Evolutionary conservation across 2,888 invertebrate genomes (phyloP), one percentile per base, ranked within the genome.

Genomic region (Drosophila cognata): DNA sequence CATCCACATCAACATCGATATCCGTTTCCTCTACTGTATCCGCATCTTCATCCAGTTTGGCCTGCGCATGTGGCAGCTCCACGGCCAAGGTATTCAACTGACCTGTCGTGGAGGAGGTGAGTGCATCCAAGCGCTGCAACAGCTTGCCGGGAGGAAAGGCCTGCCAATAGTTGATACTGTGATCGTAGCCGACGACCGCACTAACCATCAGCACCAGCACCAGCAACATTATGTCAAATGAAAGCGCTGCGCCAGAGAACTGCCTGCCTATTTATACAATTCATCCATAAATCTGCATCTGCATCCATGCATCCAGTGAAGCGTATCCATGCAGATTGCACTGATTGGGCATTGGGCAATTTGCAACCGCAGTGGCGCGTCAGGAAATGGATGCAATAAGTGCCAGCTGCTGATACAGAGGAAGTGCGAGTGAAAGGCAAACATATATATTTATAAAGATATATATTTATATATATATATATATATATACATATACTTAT

Each of bases 71-170:
- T 0, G 76, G 48, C 41, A 55, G 25, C 35, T 38, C 50, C 7
- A 16, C 11, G 16, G n/a, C 10, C 7, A 57, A n/a, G 1, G 38
- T 38, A 1, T 33, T 21, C 7, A 36, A 25, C 41, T 41, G 50
- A 25, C 56, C 62, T 3, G 31, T 38, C 3, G 56, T 38, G 0
- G 38, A 29, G 13, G 35, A 36, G 28, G 84, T 84, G 7, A 90
- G 46, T 0, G 69, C 75, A 38, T 90, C 89, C 51, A 87, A 28
- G 2, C 89, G 89, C 57, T 90, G 74, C 2, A 87, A 73, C 53
- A 87, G 73, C 69, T 78, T 74, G 59, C 87, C 87, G 1, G 87
- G 91, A 16, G 78, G 74, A 72, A 88, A 90, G 21, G 91, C 85
- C 60, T 87, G 68, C 87, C 87, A 87, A 46, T 90, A 87, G 70